Evolutionary conservation across 2,797 vertebrate genomes (phyloP), one percentile per base, ranked within the genome.

Genomic region (Acanthurus leucopareius): DNA sequence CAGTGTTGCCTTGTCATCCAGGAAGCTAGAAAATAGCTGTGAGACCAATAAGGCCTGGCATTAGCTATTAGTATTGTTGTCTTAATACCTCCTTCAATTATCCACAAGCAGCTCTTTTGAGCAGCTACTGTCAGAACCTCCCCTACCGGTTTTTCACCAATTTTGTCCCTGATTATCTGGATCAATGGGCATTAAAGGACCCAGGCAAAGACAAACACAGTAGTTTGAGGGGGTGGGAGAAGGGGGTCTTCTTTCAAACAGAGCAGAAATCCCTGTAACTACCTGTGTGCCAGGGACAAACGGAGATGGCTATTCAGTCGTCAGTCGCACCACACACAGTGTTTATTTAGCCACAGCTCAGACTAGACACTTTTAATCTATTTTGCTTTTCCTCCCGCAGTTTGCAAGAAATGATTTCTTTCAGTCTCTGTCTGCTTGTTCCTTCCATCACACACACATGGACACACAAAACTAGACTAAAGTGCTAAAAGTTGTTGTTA

Each of bases 31-130:
- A 72, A 82, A 85, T 86, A 86, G 83, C 82, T 77, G 75, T 77
- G 90, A 88, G 84, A 82, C 80, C 89, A 86, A 85, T 87, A 83
- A 81, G 72, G 64, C 70, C 86, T 54, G 77, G 80, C 80, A 69
- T 89, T 88, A 91, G 62, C 87, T 79, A 76, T 86, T 78, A 83
- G 83, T 73, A 90, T 93, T 94, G 93, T 94, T 91, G 79, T 79
- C 85, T 72, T 93, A 93, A 94, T 91, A 81, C 93, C 76, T 89
- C 86, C 88, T 91, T 92, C 88, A 93, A 91, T 94, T 94, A 92
- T 88, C 90, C 86, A 76, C 80, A 69, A 90, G 88, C 81, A 87
- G 84, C 81, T 91, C 85, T 86, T 93, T 91, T 83, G 85, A 92
- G 79, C 76, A 54, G 22, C 81, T 64, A 85, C 89, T 94, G 90